Conservation (phyloP, 2,888 invertebrate species). For the Leptinotarsa haldemani region DNA sequence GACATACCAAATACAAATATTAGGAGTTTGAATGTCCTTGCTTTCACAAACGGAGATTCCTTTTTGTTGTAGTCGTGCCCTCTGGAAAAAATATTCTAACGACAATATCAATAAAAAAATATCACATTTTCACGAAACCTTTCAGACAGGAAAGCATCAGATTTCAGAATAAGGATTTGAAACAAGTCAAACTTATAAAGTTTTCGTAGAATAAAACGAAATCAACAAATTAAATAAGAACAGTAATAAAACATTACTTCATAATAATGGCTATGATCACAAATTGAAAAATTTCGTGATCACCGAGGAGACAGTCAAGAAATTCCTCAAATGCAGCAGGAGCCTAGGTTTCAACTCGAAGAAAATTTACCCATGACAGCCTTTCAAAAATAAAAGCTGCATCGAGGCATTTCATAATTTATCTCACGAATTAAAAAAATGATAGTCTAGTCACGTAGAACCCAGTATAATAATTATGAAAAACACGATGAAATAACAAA, state of each 20-base stretch:
- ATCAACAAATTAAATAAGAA: slow-evolving; percentile 14
- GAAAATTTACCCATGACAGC: background rate
- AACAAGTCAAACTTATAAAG: slow-evolving; percentile 17
- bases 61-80: background rate
- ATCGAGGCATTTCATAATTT: slow-evolving; percentile 15
- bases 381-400: background rate
- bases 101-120: slow-evolving; percentile 25
- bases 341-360: background rate
- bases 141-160: slow-evolving; percentile 8
- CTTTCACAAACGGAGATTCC: slow-evolving; percentile 10
- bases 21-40: background rate
- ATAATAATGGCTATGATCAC: slow-evolving; percentile 13
- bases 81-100: slow-evolving; percentile 1
- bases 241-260: slow-evolving; percentile 12
- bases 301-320: background rate
- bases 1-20: slow-evolving; percentile 6
- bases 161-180: slow-evolving; percentile 18
- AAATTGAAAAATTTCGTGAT: background rate
- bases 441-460: slow-evolving; percentile 16
- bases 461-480: slow-evolving; percentile 15
- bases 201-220: slow-evolving; percentile 17
- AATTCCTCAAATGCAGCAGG: slow-evolving; percentile 1
- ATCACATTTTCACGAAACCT: slow-evolving; percentile 20
- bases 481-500: slow-evolving; percentile 23
- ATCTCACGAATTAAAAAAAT: slow-evolving; percentile 8